These are phyloP conservation scores for Branchinecta lynchi DNA, from an alignment of 1,140 invertebrate species.

Conservation along the genomic window DNA sequence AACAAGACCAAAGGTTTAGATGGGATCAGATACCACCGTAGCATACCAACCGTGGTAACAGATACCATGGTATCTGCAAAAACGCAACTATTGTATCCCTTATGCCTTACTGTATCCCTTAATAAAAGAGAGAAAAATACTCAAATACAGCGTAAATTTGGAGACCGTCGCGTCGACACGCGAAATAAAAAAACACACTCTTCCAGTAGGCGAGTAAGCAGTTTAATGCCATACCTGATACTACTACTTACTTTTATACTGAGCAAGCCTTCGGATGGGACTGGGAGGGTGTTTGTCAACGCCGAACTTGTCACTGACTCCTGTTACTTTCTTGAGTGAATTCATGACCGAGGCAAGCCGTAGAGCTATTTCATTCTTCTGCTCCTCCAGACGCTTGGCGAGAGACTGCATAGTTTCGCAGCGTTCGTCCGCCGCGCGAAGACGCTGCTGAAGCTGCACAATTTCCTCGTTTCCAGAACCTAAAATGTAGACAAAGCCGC, in stretches of 20 bases:
- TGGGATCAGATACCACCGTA: too few species aligned
- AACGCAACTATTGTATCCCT: too few species aligned
- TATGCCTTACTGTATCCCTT: too few species aligned
- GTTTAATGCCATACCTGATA: too few species aligned
- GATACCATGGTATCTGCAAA: too few species aligned
- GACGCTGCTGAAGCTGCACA: not conserved
- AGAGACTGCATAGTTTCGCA: conserved; percentile 2
- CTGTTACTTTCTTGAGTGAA: not conserved
- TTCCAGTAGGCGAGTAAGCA: too few species aligned
- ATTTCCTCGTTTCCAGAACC: not conserved
- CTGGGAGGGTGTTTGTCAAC: not conserved
- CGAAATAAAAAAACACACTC: too few species aligned
- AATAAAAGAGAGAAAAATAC: too few species aligned
- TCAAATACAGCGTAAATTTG: too few species aligned
- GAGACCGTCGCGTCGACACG: too few species aligned
- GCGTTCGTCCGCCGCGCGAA: not conserved
- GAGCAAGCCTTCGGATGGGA: not conserved
- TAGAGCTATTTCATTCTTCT: not conserved
- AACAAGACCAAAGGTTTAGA: too few species aligned
- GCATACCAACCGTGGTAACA: too few species aligned
- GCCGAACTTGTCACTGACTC: not conserved
- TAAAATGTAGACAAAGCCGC: not conserved
- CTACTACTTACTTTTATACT: not conserved
- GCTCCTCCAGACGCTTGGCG: not conserved
- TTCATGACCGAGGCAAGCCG: not conserved